Conservation (phyloP, 2,888 invertebrate genomes). For the Callinectes sapidus region DNA sequence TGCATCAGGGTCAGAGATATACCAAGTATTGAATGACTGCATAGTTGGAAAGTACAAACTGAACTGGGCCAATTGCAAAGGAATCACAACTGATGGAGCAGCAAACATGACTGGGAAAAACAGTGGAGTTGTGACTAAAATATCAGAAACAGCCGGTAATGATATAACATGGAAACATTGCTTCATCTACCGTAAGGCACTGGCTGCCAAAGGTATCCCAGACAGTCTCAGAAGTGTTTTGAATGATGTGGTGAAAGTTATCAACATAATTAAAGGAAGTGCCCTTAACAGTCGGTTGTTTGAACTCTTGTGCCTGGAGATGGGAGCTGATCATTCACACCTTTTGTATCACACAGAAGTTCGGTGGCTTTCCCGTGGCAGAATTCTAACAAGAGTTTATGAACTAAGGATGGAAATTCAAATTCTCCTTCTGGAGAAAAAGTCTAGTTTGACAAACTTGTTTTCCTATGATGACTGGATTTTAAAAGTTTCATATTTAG, state of each 20-base stretch:
- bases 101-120: no score
- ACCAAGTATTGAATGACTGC: no score
- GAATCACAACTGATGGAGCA: no score
- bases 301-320: neutral
- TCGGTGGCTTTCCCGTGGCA: conserved; percentile 9
- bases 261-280: conserved; percentile 44
- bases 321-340: no score
- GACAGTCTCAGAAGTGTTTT: conserved; percentile 27
- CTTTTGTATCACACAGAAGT: neutral
- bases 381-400: no score
- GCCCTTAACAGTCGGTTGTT: conserved; percentile 40
- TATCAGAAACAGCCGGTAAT: conserved; percentile 52
- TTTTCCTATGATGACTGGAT: neutral
- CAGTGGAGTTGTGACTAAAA: conserved; percentile 40
- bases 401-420: no score
- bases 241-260: conserved; percentile 35
- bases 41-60: no score
- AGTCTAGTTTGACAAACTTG: neutral
- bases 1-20: no score
- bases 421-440: conserved; percentile 38
- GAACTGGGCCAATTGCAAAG: no score
- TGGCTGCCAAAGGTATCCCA: conserved; percentile 51
- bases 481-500: conserved; percentile 29
- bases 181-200: conserved; percentile 39
- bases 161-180: conserved; percentile 38